phyloP scores from a whole-genome alignment of 2,888 invertebrate genomes.

The Frankliniella fusca region DNA sequence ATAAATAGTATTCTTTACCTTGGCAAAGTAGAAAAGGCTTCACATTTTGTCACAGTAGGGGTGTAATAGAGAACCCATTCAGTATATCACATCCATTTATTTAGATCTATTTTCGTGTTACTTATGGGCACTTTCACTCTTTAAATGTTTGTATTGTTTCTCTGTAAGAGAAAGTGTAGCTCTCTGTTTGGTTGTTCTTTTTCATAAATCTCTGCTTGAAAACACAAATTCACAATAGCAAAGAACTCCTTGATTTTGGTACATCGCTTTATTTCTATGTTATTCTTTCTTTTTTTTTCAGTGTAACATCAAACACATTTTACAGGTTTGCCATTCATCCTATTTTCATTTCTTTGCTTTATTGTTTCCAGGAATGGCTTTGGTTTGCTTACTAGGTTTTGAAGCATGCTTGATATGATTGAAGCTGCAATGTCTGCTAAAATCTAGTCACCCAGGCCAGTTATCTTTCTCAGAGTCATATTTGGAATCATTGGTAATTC shows the following conservation, averaged over 20 bases:
- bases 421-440: background rate
- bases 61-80: too few relatives aligned
- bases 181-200: too few relatives aligned
- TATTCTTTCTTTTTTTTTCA: background rate
- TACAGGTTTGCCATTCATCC: background rate
- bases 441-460: background rate
- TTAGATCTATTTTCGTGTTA: too few relatives aligned
- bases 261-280: background rate
- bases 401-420: conserved; percentile 12
- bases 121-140: too few relatives aligned
- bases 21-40: background rate
- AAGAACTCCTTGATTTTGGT: background rate
- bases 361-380: conserved; percentile 16
- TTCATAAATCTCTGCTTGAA: too few relatives aligned
- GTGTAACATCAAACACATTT: background rate
- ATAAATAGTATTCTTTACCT: background rate
- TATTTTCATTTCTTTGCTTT: conserved; percentile 10
- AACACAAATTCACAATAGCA: too few relatives aligned
- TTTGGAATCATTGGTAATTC: background rate
- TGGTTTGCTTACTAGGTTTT: conserved; percentile 6
- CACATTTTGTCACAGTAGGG: too few relatives aligned
- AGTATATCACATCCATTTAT: too few relatives aligned
- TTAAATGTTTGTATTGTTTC: too few relatives aligned
- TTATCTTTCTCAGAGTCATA: background rate
- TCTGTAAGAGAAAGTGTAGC: too few relatives aligned